A percentile compares a stretch with the other conserved stretches of the same genome.
Conservation (phyloP, 2,113 vertebrate genomes). For the Cromileptes altivelis region DNA sequence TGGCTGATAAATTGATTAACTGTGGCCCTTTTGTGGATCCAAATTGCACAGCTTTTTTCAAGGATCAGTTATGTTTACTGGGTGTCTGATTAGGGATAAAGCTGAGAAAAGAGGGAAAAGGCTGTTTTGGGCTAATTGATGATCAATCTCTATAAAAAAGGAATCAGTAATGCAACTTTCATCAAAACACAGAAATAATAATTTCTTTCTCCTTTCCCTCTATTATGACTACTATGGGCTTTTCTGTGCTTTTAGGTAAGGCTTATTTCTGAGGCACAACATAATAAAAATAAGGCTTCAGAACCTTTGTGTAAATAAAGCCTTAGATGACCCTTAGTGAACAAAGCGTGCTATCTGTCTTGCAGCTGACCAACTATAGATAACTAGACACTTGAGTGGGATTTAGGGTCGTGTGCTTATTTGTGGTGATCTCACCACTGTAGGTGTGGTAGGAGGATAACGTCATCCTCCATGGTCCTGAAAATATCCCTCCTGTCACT, state of each 20-base stretch:
- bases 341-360: not conserved
- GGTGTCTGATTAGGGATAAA: not conserved
- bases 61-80: not conserved
- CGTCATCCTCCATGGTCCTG: constrained; percentile 40
- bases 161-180: not conserved
- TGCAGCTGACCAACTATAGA: constrained; percentile 15
- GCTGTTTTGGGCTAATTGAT: not conserved
- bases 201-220: no score
- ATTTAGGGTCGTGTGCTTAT: not conserved
- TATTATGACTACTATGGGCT: no score
- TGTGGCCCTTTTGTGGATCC: not conserved
- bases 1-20: not conserved
- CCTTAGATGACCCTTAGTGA: not conserved
- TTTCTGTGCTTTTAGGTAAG: not conserved
- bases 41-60: not conserved
- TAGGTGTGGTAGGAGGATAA: constrained; percentile 31
- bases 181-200: not conserved
- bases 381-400: not conserved
- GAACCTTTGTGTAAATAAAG: not conserved
- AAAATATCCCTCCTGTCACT: constrained; percentile 37
- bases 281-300: not conserved
- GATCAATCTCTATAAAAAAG: not conserved
- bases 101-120: not conserved
- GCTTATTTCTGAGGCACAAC: not conserved
- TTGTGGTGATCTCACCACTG: constrained; percentile 58